These are phyloP conservation scores for Drosophila navojoa DNA, from an alignment of 1,140 invertebrate species.

Conservation along the genomic window DNA sequence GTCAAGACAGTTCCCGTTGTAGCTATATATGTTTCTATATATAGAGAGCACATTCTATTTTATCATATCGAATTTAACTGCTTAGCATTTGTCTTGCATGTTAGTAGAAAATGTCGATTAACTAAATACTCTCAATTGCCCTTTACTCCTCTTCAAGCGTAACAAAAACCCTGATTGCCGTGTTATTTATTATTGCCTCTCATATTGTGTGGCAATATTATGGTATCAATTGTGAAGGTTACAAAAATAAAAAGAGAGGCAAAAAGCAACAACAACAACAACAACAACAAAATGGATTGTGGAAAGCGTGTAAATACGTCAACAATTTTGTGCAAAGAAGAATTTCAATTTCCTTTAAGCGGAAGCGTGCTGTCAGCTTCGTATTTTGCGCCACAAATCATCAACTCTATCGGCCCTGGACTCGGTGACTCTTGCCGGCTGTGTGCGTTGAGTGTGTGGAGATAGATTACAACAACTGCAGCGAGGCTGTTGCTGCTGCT, in stretches of 20 bases:
- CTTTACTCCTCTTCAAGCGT: too few relatives aligned
- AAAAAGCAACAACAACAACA: too few relatives aligned
- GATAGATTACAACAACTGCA: slow-evolving; percentile 75
- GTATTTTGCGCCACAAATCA: slow-evolving; percentile 78
- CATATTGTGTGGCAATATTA: neutral
- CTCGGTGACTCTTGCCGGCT: slow-evolving; percentile 21
- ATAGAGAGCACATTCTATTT: too few relatives aligned
- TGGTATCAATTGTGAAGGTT: neutral
- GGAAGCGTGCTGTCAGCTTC: slow-evolving; percentile 78
- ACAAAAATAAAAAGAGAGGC: neutral
- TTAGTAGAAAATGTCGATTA: too few relatives aligned
- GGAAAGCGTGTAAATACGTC: slow-evolving; percentile 70
- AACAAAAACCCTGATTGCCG: too few relatives aligned
- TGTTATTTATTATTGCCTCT: too few relatives aligned
- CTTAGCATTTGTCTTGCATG: too few relatives aligned
- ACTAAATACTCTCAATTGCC: too few relatives aligned
- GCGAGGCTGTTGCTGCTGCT: slow-evolving; percentile 16
- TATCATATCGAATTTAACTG: too few relatives aligned
- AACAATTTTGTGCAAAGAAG: slow-evolving; percentile 80
- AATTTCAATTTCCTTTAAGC: slow-evolving; percentile 81
- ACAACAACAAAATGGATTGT: slow-evolving; percentile 1
- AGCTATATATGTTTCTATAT: too few relatives aligned
- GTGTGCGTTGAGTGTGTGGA: slow-evolving; percentile 15
- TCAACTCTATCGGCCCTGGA: slow-evolving; percentile 71
- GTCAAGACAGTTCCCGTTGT: too few relatives aligned